Evolutionary conservation across 2,797 vertebrate genomes (phyloP).

Genomic region (Synanceia verrucosa): DNA sequence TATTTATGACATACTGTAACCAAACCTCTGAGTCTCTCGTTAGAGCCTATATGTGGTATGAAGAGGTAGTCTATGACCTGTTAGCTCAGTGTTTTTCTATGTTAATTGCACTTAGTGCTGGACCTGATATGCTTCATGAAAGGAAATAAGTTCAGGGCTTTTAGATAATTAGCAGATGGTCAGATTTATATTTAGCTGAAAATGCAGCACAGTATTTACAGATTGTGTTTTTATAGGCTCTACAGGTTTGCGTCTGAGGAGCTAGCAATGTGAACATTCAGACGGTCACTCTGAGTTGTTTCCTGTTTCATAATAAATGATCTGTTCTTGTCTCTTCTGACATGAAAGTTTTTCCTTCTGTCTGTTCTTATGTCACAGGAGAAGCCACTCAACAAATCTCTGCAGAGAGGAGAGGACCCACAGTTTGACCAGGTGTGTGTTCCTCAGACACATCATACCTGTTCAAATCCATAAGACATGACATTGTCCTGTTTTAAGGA

Average conservation of each 20-base stretch:
- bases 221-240: background rate
- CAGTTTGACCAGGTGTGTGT: constrained; percentile 96
- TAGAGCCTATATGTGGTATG: too few relatives aligned
- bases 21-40: too few relatives aligned
- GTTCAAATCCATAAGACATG: background rate
- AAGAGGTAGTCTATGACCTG: background rate
- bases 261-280: background rate
- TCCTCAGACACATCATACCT: background rate
- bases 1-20: background rate
- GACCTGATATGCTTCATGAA: background rate
- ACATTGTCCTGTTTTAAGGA: background rate
- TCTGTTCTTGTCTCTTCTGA: background rate
- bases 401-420: constrained; percentile 97
- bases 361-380: constrained; percentile 83
- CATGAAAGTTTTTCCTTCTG: background rate
- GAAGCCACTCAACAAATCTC: constrained; percentile 96
- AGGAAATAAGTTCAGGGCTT: constrained; percentile 3
- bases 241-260: background rate
- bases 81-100: background rate
- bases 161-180: background rate
- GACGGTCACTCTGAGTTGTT: background rate
- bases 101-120: background rate
- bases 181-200: constrained; percentile 4
- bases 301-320: background rate
- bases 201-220: background rate